phyloP scores from a whole-genome alignment of 2,113 vertebrate genomes.

The Candoia aspera region DNA sequence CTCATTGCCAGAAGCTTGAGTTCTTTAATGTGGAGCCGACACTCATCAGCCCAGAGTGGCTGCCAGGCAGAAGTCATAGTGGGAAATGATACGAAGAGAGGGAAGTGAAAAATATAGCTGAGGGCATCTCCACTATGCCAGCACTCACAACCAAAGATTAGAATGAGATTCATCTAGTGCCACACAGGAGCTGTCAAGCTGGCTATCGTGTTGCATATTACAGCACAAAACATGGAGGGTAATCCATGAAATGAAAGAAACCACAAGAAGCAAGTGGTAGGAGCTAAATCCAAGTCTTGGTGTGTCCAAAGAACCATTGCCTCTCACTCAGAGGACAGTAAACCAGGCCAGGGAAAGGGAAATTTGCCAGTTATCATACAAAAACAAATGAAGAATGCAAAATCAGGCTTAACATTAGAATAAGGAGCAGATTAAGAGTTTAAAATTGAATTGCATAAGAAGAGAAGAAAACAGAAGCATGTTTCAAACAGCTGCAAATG shows the following conservation, averaged over 20 bases:
- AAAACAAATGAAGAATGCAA: neutral
- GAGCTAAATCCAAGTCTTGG: neutral
- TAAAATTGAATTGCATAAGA: too few relatives aligned
- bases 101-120: slow-evolving; percentile 25
- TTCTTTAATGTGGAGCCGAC: slow-evolving; percentile 11
- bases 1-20: slow-evolving; percentile 18
- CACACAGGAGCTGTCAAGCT: rapidly evolving
- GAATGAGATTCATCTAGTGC: neutral
- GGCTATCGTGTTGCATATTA: neutral
- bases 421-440: neutral
- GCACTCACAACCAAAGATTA: slow-evolving; percentile 9
- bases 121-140: neutral
- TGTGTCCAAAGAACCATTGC: neutral
- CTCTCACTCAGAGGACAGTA: neutral
- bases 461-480: neutral
- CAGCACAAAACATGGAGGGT: neutral
- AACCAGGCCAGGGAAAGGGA: neutral
- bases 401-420: neutral
- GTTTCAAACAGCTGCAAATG: neutral
- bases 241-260: neutral
- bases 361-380: neutral
- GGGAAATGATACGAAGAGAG: slow-evolving; percentile 7
- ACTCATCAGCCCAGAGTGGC: slow-evolving; percentile 19
- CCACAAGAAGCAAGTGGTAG: neutral
- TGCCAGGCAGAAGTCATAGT: slow-evolving; percentile 8